These are phyloP conservation scores for Opisthocomus hoazin DNA, from an alignment of 2,113 vertebrate genomes.

Conservation along the genomic window DNA sequence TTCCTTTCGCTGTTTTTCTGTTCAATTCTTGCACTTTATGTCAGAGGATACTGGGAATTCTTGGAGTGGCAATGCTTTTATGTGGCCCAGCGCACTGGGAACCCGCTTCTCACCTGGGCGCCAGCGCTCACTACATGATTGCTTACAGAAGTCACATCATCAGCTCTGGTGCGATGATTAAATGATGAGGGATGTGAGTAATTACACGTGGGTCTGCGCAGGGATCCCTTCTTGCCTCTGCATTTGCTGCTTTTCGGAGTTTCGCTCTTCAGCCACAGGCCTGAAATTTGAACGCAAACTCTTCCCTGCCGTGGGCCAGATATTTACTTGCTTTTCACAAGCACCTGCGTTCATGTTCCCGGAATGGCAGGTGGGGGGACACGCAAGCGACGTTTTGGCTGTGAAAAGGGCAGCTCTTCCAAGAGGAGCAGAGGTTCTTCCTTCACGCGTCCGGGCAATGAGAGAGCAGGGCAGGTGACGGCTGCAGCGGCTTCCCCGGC, in stretches of 20 bases:
- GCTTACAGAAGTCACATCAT: background rate
- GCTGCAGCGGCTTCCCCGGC: background rate
- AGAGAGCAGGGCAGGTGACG: background rate
- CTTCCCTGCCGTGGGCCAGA: background rate
- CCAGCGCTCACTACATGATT: background rate
- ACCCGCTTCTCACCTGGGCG: background rate
- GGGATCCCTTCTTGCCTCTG: background rate
- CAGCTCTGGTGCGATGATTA: background rate
- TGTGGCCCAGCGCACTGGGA: background rate
- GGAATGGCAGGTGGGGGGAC: background rate
- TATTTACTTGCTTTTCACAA: conserved; percentile 10
- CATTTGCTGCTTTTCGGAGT: background rate
- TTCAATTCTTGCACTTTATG: background rate
- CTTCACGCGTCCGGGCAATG: background rate
- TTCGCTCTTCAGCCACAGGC: background rate
- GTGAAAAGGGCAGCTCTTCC: background rate
- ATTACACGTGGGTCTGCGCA: background rate
- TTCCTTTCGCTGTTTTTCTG: background rate
- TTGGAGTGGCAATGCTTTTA: background rate
- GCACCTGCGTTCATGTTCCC: background rate
- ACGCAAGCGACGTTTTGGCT: background rate
- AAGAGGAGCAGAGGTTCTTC: background rate
- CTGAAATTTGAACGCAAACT: background rate
- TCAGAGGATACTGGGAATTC: background rate
- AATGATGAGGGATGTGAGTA: background rate